Evolutionary conservation across 2,797 vertebrate genomes (phyloP), one percentile per base, ranked within the genome.

Genomic region (Dendrocincla fuliginosa): DNA sequence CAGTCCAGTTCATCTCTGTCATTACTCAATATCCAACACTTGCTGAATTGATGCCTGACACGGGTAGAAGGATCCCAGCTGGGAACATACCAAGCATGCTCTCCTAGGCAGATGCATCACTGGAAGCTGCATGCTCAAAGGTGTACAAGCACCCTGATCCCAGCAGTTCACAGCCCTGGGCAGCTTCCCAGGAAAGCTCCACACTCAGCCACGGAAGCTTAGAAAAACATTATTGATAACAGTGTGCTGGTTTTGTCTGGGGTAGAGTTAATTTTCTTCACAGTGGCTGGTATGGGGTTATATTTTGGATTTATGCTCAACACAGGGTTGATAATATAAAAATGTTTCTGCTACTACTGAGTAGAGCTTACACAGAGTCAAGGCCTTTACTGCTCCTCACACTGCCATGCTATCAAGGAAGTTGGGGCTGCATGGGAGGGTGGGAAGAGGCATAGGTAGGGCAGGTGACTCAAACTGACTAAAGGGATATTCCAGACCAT

Each of bases 201-300:
- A 27, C 0, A 0, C 52, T 65, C 64, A n/a, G 47, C 64, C 52
- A n/a, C 0, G 1, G 23, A 12, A 65, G 17, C 41, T 7, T 3
- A 16, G 33, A 49, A 24, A 35, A 87, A 60, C 27, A 3, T 33
- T 60, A 68, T 30, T 37, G 46, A 33, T 44, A 49, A 24, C 7
- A 41, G 37, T 18, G 18, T 61, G 37, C 18, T 61, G 59, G 27
- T 20, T 41, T 41, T 30, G 37, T 39, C 59, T 41, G 39, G 37
- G 39, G 27, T 30, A 14, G 37, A 41, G 27, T 61, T 61, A 41
- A 30, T 30, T 61, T 41, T 61, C 59, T 30, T 61, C 27, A 27
- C 35, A 28, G 35, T 9, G 37, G 25, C 25, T 60, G 35, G 17
- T 39, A 28, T 19, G 37, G 27, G 12, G 17, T n/a, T 39, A 39